Conservation (phyloP, 2,113 vertebrate species). For the Mohoua ochrocephala region DNA sequence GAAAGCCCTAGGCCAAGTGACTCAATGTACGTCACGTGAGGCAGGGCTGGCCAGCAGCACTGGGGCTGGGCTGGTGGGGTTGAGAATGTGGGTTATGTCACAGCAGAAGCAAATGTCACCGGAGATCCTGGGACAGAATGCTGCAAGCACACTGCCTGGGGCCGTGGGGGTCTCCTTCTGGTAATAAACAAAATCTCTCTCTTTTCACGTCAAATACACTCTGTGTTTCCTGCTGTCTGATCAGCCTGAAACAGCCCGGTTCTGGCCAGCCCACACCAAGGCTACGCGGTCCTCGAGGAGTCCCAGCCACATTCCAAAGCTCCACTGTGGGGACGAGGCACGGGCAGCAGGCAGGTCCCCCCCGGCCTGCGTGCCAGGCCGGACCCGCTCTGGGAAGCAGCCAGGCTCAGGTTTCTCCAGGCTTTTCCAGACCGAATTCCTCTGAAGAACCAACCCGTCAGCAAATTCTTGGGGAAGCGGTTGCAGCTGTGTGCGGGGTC, state of each 20-base stretch:
- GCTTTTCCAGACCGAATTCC: conserved; percentile 11
- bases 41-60: rapidly evolving
- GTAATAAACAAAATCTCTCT: neutral
- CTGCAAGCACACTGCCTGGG: neutral
- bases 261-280: neutral
- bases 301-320: rapidly evolving
- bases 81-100: neutral
- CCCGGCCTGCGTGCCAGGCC: neutral
- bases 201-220: neutral
- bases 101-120: neutral
- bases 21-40: rapidly evolving
- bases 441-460: neutral
- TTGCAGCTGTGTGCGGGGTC: neutral
- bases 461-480: conserved; percentile 34
- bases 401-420: conserved; percentile 3
- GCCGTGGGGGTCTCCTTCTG: rapidly evolving
- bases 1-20: neutral
- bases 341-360: neutral
- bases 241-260: neutral
- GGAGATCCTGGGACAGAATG: neutral
- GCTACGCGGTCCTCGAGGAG: rapidly evolving
- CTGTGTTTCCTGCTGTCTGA: rapidly evolving
- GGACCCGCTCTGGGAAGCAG: neutral
- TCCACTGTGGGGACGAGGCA: neutral
- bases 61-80: neutral